phyloP scores from a whole-genome alignment of 2,113 vertebrate species.

The Festucalex cinctus region DNA sequence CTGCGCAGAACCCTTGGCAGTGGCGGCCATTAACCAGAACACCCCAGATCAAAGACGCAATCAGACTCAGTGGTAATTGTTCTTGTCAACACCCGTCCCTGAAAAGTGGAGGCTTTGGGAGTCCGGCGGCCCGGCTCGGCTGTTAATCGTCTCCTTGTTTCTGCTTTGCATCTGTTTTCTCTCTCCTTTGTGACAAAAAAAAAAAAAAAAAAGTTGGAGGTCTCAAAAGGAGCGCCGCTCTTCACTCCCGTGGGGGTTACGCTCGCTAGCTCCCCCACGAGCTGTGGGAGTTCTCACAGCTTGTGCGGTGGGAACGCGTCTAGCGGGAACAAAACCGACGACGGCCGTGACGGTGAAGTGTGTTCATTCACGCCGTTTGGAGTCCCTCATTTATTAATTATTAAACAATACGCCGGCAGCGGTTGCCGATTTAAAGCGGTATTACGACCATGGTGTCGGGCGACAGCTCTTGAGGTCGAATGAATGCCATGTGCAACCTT shows the following conservation, averaged over 20 bases:
- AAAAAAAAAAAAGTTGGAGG: conserved; percentile 62
- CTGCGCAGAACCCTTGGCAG: conserved; percentile 49
- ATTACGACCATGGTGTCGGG: conserved; percentile 48
- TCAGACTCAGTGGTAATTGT: conserved; percentile 62
- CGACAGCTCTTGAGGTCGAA: conserved; percentile 35
- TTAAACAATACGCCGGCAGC: conserved; percentile 57
- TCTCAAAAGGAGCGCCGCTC: conserved; percentile 55
- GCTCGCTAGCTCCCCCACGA: conserved; percentile 39
- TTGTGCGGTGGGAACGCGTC: conserved; percentile 59
- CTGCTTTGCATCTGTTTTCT: conserved; percentile 65
- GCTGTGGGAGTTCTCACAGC: conserved; percentile 68
- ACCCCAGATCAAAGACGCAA: conserved; percentile 63
- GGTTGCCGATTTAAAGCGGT: conserved; percentile 49
- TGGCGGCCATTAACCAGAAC: conserved; percentile 57
- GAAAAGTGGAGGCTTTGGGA: conserved; percentile 35
- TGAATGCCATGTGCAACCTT: conserved; percentile 50
- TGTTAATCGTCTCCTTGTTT: conserved; percentile 60
- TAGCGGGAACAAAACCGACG: conserved; percentile 19
- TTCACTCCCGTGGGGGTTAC: conserved; percentile 59
- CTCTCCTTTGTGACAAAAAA: conserved; percentile 37
- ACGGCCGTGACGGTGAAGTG: conserved; percentile 39
- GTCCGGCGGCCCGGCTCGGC: conserved; percentile 33
- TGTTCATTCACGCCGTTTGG: conserved; percentile 39
- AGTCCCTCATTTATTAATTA: conserved; percentile 67
- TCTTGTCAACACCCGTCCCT: conserved; percentile 29